A percentile compares a stretch with the other conserved stretches of the same genome.
phyloP scores from a whole-genome alignment of 2,888 invertebrate species.

The Epiperipatus broadwayi region DNA sequence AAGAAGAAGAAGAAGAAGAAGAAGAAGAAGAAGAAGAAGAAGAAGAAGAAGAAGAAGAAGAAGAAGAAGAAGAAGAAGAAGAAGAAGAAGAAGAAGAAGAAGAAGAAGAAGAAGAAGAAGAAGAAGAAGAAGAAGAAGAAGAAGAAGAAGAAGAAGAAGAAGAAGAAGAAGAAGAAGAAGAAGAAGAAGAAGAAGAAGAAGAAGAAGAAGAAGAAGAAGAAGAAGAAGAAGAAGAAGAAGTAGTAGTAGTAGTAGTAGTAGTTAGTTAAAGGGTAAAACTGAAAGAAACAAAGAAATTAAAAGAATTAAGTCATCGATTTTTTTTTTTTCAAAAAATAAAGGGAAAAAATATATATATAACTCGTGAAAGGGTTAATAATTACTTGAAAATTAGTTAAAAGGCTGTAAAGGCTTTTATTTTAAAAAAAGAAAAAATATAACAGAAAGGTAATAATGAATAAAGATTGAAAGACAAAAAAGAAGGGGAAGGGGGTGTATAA shows the following conservation, averaged over 20 bases:
- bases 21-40: constrained; percentile 4
- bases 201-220: constrained; percentile 4
- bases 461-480: no score
- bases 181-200: constrained; percentile 4
- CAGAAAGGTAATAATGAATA: no score
- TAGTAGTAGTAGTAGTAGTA: background rate
- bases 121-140: constrained; percentile 4
- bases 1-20: constrained; percentile 4
- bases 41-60: constrained; percentile 4
- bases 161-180: constrained; percentile 4
- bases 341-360: no score
- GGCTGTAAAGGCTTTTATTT: no score
- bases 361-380: no score
- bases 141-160: constrained; percentile 4
- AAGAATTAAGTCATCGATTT: no score
- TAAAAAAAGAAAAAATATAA: no score
- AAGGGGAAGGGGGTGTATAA: no score
- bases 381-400: no score
- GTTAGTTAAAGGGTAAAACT: no score
- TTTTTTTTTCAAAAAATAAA: no score
- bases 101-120: constrained; percentile 4
- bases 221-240: constrained; percentile 4
- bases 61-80: constrained; percentile 4
- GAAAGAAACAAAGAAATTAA: no score
- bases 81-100: constrained; percentile 4